Evolutionary conservation across 2,113 vertebrate genomes (phyloP).

Genomic region (Halichoerus grypus): DNA sequence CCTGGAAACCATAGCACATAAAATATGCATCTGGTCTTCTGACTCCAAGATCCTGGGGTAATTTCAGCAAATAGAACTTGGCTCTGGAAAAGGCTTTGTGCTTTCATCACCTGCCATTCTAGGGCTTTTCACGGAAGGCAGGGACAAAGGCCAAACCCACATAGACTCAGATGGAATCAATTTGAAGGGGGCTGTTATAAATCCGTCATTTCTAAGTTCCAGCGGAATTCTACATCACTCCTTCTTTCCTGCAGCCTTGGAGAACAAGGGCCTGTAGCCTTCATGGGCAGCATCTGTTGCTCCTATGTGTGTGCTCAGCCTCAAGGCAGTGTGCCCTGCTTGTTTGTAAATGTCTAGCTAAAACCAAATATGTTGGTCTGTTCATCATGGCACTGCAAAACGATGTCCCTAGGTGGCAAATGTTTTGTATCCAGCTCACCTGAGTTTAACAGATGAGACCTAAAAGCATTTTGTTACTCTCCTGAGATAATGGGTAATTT

Average conservation of each 20-base stretch:
- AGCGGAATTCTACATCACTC: not conserved
- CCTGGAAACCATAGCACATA: not conserved
- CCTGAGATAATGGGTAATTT: slow-evolving; percentile 59
- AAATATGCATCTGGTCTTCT: slow-evolving; percentile 52
- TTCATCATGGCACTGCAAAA: not conserved
- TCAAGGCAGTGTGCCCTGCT: not conserved
- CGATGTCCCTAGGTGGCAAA: not conserved
- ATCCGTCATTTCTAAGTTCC: not conserved
- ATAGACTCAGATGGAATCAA: not conserved
- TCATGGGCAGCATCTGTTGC: slow-evolving; percentile 11
- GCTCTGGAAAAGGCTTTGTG: not conserved
- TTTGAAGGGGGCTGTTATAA: not conserved
- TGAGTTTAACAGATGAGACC: slow-evolving; percentile 62
- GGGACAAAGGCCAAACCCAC: not conserved
- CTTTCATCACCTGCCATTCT: not conserved
- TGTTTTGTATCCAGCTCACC: slow-evolving; percentile 40
- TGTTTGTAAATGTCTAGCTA: slow-evolving; percentile 31
- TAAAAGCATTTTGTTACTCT: slow-evolving; percentile 60
- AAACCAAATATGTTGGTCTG: not conserved
- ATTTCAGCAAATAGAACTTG: slow-evolving; percentile 53
- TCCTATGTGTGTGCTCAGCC: not conserved
- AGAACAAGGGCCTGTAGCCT: not conserved
- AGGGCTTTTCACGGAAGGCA: not conserved
- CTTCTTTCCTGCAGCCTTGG: not conserved
- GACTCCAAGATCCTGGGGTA: not conserved